Evolutionary conservation across 2,113 vertebrate species (phyloP).

Genomic region (Tetraodon nigroviridis): DNA sequence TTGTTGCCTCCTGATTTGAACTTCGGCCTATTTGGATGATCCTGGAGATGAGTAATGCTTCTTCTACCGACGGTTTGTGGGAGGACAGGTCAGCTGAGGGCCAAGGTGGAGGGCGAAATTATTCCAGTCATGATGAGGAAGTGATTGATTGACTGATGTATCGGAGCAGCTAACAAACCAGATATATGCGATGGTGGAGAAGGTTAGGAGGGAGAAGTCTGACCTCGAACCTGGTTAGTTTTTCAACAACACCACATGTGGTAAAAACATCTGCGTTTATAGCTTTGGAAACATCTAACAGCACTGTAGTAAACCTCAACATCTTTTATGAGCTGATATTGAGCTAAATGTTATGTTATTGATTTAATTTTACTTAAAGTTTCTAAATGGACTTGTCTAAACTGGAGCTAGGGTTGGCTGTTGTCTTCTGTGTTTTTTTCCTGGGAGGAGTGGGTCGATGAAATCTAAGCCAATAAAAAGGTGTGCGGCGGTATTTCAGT

Average conservation of each 20-base stretch:
- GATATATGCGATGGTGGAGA: slow-evolving; percentile 5
- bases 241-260: not conserved
- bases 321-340: not conserved
- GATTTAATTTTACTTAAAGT: no score
- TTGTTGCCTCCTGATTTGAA: slow-evolving; percentile 31
- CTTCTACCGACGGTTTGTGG: slow-evolving; percentile 38
- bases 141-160: slow-evolving; percentile 22
- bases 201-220: slow-evolving; percentile 10
- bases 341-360: not conserved
- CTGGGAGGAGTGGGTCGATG: no score
- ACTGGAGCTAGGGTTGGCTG: not conserved
- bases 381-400: no score
- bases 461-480: not conserved
- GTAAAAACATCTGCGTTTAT: not conserved
- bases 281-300: not conserved
- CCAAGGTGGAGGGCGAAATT: slow-evolving; percentile 40
- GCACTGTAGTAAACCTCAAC: not conserved
- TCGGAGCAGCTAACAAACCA: slow-evolving; percentile 9
- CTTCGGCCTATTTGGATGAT: slow-evolving; percentile 16
- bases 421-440: not conserved
- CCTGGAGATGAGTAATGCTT: slow-evolving; percentile 12
- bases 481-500: not conserved
- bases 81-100: slow-evolving; percentile 46
- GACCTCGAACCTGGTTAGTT: slow-evolving; percentile 9
- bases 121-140: slow-evolving; percentile 23